Evolutionary conservation across 1,140 invertebrate genomes (phyloP), one percentile per base, ranked within the genome.

Genomic region (Eciton burchellii): DNA sequence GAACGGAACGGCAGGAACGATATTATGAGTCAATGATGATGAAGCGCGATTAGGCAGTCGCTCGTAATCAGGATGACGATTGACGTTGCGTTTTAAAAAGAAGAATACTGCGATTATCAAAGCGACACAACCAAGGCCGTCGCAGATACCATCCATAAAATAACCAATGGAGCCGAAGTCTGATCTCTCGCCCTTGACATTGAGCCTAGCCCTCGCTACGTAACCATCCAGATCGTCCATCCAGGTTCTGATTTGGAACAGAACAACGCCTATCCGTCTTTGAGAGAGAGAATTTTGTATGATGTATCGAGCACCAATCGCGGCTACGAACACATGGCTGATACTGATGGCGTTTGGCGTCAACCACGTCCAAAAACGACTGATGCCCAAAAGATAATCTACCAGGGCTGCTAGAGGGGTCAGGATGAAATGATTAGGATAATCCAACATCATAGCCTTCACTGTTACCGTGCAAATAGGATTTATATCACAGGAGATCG

Each of bases 211-310:
- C 73, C 97, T 94, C 0, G 97, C 97, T 8, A 98, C 96, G 88
- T 97, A 96, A 0, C 97, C 97, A 89, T 98, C 97, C 65, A 97
- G 89, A 89, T 97, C 96, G 88, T 98, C 97, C 29, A 97, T 86
- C 92, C 97, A 97, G 76, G 96, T 97, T 72, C 97, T 93, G 8
- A 97, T 91, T 93, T 97, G 96, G 90, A 97, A 97, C 5, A 97
- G 88, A 5, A 97, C 90, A 1, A 97, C 95, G 0, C 96, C 97
- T 0, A 97, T 68, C 16, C 96, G 94, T 47, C 97, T 92, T 47
- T 95, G 95, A 3, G 95, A 94, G 29, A 97, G 91, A 84, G 95
- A 96, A 87, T 96, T 96, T 73, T 95, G 96, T 0, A 96, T 95
- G 43, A 97, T 93, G 26, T 96, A 94, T 88, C 96, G 96, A 4